phyloP scores from a whole-genome alignment of 2,888 invertebrate species.

The Campoplex capitator region DNA sequence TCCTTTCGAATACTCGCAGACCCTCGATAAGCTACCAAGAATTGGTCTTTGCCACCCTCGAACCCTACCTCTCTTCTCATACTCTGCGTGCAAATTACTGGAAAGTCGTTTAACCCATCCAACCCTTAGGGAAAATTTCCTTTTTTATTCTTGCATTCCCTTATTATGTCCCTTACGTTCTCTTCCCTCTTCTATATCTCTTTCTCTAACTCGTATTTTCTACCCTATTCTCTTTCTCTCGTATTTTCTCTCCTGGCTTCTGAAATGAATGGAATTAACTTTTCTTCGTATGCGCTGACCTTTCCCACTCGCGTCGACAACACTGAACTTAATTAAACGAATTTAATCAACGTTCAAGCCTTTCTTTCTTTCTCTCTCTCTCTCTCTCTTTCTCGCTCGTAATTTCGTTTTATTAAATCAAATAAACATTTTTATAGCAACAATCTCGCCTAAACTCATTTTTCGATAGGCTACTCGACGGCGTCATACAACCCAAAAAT shows the following conservation, averaged over 20 bases:
- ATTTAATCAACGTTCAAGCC: background rate
- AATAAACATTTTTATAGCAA: background rate
- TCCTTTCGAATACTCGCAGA: constrained; percentile 30
- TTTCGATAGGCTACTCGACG: background rate
- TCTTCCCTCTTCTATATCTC: background rate
- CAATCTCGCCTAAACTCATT: background rate
- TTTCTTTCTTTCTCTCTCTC: background rate
- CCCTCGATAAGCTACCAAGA: constrained; percentile 52
- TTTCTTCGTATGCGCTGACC: constrained; percentile 33
- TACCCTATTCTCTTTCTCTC: background rate
- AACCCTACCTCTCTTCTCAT: constrained; percentile 6
- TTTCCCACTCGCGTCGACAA: constrained; percentile 7
- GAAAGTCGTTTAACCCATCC: constrained; percentile 69
- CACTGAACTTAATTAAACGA: constrained; percentile 14
- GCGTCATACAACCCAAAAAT: too few species aligned
- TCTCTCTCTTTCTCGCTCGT: background rate
- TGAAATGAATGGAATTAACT: constrained; percentile 28
- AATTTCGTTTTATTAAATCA: background rate
- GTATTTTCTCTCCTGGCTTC: background rate
- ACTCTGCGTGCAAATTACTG: constrained; percentile 58
- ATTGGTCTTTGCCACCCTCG: constrained; percentile 54
- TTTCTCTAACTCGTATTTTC: background rate
- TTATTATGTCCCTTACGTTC: constrained; percentile 22
- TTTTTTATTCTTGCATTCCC: constrained; percentile 1
- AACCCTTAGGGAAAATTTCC: background rate